Conservation (phyloP, 2,113 vertebrate species). For the Rhinolophus sinicus region DNA sequence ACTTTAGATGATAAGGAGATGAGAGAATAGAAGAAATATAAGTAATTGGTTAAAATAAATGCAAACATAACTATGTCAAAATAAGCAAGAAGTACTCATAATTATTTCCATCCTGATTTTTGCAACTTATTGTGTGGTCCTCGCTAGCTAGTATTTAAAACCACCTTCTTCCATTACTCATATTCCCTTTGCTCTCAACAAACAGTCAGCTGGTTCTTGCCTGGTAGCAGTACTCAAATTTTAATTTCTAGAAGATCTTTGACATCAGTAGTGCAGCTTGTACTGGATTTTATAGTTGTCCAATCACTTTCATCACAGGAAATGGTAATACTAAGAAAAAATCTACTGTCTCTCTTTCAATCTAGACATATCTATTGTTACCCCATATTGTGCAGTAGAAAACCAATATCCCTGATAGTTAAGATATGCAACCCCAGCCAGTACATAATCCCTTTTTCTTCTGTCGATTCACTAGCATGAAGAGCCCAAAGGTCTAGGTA, state of each 20-base stretch:
- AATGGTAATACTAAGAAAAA: background rate
- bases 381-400: background rate
- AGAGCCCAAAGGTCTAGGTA: background rate
- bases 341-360: background rate
- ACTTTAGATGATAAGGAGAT: background rate
- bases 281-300: background rate
- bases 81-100: background rate
- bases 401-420: background rate
- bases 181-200: background rate
- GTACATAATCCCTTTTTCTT: background rate
- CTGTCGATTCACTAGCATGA: background rate
- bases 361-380: background rate
- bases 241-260: background rate
- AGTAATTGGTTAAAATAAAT: background rate
- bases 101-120: background rate
- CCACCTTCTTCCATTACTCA: background rate
- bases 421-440: background rate
- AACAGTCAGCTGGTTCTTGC: background rate
- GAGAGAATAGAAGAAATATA: background rate
- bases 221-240: background rate
- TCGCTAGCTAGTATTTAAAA: background rate
- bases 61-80: background rate
- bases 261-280: background rate
- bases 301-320: background rate
- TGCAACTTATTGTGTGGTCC: background rate